A percentile compares a stretch with the other conserved stretches of the same genome.
phyloP scores from a whole-genome alignment of 2,888 invertebrate species.

The Ichneumoninae sp. region DNA sequence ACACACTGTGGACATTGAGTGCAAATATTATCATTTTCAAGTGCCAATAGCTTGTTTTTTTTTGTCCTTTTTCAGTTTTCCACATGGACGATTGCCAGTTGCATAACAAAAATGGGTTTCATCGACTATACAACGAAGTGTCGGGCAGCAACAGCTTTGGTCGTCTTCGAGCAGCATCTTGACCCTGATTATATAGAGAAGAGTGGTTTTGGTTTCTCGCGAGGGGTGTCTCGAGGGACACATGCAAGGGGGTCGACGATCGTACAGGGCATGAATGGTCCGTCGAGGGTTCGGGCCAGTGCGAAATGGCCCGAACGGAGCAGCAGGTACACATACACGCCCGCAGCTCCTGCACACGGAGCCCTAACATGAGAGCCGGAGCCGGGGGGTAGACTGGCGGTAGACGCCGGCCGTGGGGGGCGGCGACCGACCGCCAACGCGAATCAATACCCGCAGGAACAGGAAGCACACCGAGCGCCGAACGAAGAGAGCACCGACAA shows the following conservation, averaged over 20 bases:
- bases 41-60: too few species aligned
- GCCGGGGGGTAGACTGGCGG: conserved; percentile 81
- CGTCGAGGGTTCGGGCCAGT: conserved; percentile 2
- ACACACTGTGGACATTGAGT: too few species aligned
- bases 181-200: background rate
- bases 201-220: background rate
- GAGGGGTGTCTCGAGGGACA: conserved; percentile 4
- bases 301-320: conserved; percentile 24
- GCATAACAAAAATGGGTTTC: too few species aligned
- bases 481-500: conserved; percentile 70
- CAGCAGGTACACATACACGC: conserved; percentile 18
- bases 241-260: background rate
- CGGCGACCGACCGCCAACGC: conserved; percentile 84
- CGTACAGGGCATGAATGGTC: conserved; percentile 23
- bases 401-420: conserved; percentile 83
- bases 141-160: background rate
- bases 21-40: too few species aligned
- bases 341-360: conserved; percentile 3
- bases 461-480: conserved; percentile 81
- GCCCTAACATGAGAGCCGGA: conserved; percentile 51
- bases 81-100: too few species aligned
- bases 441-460: conserved; percentile 85
- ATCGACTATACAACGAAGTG: too few species aligned
- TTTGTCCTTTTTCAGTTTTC: too few species aligned
- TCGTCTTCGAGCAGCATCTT: conserved; percentile 8